These are phyloP conservation scores for Chalcosyrphus nemorum DNA, from an alignment of 2,888 invertebrate genomes.

Conservation along the genomic window DNA sequence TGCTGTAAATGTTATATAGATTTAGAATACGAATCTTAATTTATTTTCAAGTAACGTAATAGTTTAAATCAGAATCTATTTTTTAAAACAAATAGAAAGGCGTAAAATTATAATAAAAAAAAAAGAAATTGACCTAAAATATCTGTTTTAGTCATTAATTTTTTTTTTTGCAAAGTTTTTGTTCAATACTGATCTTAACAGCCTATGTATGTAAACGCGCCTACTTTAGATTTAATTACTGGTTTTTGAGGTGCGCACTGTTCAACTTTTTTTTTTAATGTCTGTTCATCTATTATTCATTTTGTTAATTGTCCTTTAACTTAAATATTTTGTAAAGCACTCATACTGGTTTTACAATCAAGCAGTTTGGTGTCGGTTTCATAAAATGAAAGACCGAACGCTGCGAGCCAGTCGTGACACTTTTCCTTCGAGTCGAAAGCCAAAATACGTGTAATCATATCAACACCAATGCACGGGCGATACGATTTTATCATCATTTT, in stretches of 20 bases:
- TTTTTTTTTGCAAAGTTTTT: slow-evolving; percentile 20
- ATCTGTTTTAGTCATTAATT: too few relatives aligned
- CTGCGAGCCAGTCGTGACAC: slow-evolving; percentile 93
- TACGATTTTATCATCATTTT: slow-evolving; percentile 98
- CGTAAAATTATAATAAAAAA: not conserved
- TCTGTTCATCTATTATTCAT: slow-evolving; percentile 1
- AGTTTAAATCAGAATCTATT: not conserved
- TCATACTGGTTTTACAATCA: slow-evolving; percentile 91
- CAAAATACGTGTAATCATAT: slow-evolving; percentile 93
- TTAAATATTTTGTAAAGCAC: slow-evolving; percentile 68
- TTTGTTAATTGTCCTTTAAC: not conserved
- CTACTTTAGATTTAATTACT: not conserved
- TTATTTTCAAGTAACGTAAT: too few relatives aligned
- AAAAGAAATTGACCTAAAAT: not conserved
- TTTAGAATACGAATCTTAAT: too few relatives aligned
- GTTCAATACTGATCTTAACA: slow-evolving; percentile 3
- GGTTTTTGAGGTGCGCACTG: slow-evolving; percentile 10
- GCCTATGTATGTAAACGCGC: slow-evolving; percentile 25
- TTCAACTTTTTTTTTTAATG: not conserved
- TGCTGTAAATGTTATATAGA: too few relatives aligned
- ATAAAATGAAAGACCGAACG: slow-evolving; percentile 89
- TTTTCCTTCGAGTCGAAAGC: slow-evolving; percentile 92
- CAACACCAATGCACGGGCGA: slow-evolving; percentile 94
- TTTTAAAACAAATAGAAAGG: not conserved
- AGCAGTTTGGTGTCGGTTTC: slow-evolving; percentile 88